Evolutionary conservation across 2,113 vertebrate genomes (phyloP), one percentile per base, ranked within the genome.

Genomic region (Rhinichthys klamathensis): DNA sequence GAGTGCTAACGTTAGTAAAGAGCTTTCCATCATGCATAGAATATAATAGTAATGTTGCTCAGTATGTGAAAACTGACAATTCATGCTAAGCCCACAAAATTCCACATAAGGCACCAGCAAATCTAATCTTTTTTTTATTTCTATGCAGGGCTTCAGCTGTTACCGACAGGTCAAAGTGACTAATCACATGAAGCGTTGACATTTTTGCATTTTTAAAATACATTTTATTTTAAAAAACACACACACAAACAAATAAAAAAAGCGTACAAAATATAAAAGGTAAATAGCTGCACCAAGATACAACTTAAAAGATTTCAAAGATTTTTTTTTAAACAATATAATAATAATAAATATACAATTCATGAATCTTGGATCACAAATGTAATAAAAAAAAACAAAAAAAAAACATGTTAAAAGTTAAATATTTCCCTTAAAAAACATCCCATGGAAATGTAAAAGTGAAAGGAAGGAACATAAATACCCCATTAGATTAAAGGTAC

Each of bases 361-460:
- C 2, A 27, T 16, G 4, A 54, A 54, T 73, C 2, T 27, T 3
- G 1, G 1, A 13, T 56, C 9, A 13, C 12, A 41, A 54, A 32
- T 35, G 61, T 21, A 78, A 23, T 7, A 60, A 11, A 21, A 38
- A 54, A 56, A 30, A 54, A n/a, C n/a, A n/a, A n/a, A 30, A 16
- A 11, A 35, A 35, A 77, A 56, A 56, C 30, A 32, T 30, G 9
- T 44, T 72, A n/a, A 72, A 73, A 11, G 5, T 44, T 11, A 73
- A 63, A 25, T 10, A 54, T 30, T 76, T 76, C 73, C 74, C 74
- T 76, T 76, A 56, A 30, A 51, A 76, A 76, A 30, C 8, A 32
- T 7, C 7, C 46, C 4, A 21, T 30, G 15, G 0, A 56, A 78
- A 58, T 58, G 54, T 18, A 35, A 21, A 18, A 76, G 15, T 5